phyloP scores from a whole-genome alignment of 2,888 invertebrate genomes.

The Pollenia labialis region DNA sequence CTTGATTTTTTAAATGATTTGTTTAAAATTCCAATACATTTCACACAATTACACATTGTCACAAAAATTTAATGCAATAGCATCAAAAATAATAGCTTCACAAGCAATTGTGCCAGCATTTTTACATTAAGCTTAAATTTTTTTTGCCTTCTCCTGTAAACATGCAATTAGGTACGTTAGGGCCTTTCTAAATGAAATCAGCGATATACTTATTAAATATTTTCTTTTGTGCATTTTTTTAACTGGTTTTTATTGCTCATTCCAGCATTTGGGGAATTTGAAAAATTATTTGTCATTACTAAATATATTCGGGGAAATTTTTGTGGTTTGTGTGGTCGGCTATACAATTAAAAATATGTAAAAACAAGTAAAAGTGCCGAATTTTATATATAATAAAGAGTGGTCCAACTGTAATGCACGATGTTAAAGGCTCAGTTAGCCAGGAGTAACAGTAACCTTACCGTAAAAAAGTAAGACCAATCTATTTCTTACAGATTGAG shows the following conservation, averaged over 20 bases:
- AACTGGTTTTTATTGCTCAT: constrained; percentile 28
- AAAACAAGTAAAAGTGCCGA: neutral
- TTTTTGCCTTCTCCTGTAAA: neutral
- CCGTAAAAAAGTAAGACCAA: no score
- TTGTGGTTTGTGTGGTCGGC: constrained; percentile 23
- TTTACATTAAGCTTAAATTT: no score
- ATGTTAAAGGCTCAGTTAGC: no score
- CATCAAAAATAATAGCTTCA: neutral
- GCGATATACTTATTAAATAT: neutral
- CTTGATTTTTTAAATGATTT: neutral
- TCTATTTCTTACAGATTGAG: no score
- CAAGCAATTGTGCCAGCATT: no score
- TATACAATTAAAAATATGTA: neutral
- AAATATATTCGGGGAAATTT: constrained; percentile 20
- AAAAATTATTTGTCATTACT: constrained; percentile 27
- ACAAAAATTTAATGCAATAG: neutral
- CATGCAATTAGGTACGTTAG: no score
- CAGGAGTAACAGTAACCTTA: no score
- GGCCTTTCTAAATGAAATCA: no score
- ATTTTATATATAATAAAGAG: no score
- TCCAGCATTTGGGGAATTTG: constrained; percentile 32
- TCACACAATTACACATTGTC: no score
- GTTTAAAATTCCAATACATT: neutral
- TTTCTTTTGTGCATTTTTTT: neutral
- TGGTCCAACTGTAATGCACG: no score